Percentiles rank a stretch among this genome's conserved stretches.
Conservation (phyloP, 1,140 invertebrate genomes). For the Coptotermes formosanus region DNA sequence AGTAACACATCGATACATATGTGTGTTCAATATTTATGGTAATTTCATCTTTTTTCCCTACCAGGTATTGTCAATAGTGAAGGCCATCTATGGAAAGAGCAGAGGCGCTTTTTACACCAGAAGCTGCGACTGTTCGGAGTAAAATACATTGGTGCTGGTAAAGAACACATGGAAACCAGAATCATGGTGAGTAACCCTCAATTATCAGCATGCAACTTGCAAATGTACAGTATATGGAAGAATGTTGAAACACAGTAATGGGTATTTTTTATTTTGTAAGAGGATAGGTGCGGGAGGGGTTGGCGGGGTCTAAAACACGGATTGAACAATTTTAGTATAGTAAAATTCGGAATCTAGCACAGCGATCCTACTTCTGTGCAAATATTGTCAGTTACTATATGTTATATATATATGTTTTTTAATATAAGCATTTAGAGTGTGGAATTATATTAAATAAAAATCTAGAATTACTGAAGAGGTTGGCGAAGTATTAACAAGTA, state of each 20-base stretch:
- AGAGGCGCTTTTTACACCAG: constrained; percentile 86
- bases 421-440: too few species aligned
- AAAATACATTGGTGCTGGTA: constrained; percentile 75
- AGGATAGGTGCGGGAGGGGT: too few species aligned
- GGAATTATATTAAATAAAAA: too few species aligned
- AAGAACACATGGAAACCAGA: constrained; percentile 77
- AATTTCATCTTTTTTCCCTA: constrained; percentile 37
- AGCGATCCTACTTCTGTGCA: too few species aligned
- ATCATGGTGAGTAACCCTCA: constrained; percentile 68
- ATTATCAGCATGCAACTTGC: background rate
- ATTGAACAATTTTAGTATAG: too few species aligned
- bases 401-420: too few species aligned
- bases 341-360: too few species aligned
- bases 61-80: constrained; percentile 88
- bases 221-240: background rate
- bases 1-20: background rate
- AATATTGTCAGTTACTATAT: too few species aligned
- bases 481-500: too few species aligned
- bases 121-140: constrained; percentile 87
- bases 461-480: too few species aligned
- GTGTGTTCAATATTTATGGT: background rate
- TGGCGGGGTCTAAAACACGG: too few species aligned
- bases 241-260: background rate
- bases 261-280: too few species aligned
- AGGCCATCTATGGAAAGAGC: constrained; percentile 88